These are phyloP conservation scores for Phaedon cochleariae DNA, from an alignment of 2,888 invertebrate species.

Conservation along the genomic window DNA sequence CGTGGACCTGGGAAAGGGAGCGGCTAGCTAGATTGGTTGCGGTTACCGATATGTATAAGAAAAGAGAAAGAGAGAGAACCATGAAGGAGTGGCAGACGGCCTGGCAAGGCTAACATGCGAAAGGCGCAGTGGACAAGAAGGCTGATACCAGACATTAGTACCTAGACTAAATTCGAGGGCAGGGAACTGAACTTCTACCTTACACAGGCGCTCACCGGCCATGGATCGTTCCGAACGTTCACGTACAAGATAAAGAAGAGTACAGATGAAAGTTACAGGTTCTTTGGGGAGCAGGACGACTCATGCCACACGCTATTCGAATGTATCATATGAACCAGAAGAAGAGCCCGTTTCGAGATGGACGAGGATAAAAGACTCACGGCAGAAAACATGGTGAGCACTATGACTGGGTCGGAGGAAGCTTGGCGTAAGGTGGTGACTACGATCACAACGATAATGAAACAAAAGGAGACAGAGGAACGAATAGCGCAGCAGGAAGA, in stretches of 20 bases:
- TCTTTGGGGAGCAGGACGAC: not conserved
- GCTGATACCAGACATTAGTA: constrained; percentile 8
- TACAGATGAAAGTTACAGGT: not conserved
- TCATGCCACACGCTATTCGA: not conserved
- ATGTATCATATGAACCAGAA: not conserved
- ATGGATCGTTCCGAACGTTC: not conserved
- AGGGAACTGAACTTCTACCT: not conserved
- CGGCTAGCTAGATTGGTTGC: not conserved
- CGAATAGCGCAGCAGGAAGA: not conserved
- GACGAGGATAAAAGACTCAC: not conserved
- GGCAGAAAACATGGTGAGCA: not conserved
- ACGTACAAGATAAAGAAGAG: not conserved
- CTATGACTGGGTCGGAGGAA: not conserved
- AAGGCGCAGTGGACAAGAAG: constrained; percentile 20
- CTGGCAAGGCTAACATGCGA: not conserved
- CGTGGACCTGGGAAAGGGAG: not conserved
- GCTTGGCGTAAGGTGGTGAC: not conserved
- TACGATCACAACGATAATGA: not conserved
- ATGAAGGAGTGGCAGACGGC: not conserved
- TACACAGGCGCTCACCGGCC: not conserved
- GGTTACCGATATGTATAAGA: not conserved
- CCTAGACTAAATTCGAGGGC: not conserved
- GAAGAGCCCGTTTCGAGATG: not conserved
- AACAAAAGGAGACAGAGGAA: not conserved
- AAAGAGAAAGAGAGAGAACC: not conserved